phyloP scores from a whole-genome alignment of 1,140 invertebrate genomes.

The Nasonia vitripennis region DNA sequence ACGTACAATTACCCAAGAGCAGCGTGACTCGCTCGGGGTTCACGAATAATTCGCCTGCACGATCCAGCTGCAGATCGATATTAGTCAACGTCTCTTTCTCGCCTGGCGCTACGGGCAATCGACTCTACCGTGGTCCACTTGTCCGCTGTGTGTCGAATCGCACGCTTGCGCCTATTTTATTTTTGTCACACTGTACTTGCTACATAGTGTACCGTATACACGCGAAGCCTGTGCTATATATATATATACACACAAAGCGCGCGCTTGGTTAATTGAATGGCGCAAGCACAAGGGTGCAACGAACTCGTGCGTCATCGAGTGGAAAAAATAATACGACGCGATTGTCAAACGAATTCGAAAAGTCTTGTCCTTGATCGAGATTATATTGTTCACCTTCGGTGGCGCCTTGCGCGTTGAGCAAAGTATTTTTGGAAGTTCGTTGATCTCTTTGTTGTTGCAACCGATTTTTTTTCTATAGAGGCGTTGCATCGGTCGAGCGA shows the following conservation, averaged over 20 bases:
- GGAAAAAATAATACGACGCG: background rate
- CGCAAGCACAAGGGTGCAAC: constrained; percentile 42
- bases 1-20: background rate
- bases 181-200: constrained; percentile 33
- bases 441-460: background rate
- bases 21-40: too few relatives aligned
- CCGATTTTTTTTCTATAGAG: too few relatives aligned
- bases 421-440: background rate
- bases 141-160: constrained; percentile 27
- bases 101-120: background rate
- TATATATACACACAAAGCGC: background rate
- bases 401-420: background rate
- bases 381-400: background rate
- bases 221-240: background rate
- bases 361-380: background rate
- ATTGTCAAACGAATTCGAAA: constrained; percentile 9
- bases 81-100: background rate
- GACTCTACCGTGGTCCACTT: background rate
- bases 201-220: background rate
- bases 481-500: background rate
- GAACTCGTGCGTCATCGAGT: constrained; percentile 37
- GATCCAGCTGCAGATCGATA: background rate
- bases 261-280: constrained; percentile 18
- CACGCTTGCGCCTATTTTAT: background rate
- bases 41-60: background rate